Conservation (phyloP, 2,113 vertebrate species). For the Catharus fuscescens region DNA sequence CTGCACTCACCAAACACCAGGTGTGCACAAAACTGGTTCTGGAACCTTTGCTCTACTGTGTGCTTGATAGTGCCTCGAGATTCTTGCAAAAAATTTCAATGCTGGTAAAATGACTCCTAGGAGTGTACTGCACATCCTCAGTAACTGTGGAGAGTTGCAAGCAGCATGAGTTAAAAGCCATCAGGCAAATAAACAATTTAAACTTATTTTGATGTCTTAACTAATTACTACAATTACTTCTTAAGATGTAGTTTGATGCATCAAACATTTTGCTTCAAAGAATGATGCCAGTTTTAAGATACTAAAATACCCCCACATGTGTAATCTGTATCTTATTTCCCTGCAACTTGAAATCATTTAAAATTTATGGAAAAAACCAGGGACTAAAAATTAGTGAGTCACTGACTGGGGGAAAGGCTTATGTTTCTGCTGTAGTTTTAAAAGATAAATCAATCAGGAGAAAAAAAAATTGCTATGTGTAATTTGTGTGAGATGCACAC, state of each 20-base stretch:
- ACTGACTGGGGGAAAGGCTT: background rate
- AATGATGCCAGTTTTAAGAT: background rate
- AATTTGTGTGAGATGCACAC: background rate
- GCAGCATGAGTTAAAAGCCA: background rate
- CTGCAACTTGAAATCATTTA: background rate
- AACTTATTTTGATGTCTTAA: background rate
- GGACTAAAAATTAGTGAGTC: background rate
- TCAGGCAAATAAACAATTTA: background rate
- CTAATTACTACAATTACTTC: background rate
- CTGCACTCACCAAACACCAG: background rate
- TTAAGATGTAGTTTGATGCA: background rate
- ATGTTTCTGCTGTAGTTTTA: background rate
- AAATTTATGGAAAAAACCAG: background rate
- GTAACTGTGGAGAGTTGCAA: background rate
- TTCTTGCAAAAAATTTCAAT: background rate
- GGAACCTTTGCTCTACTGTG: background rate
- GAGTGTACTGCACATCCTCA: background rate
- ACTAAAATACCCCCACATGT: rapidly evolving
- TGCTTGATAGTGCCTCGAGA: background rate
- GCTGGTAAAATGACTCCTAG: background rate
- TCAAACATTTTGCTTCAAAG: background rate
- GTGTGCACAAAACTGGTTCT: background rate
- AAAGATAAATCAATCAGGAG: background rate
- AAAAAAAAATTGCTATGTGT: background rate
- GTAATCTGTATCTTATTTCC: background rate